Conservation (phyloP, 2,113 vertebrate species). For the Tympanuchus pallidicinctus region DNA sequence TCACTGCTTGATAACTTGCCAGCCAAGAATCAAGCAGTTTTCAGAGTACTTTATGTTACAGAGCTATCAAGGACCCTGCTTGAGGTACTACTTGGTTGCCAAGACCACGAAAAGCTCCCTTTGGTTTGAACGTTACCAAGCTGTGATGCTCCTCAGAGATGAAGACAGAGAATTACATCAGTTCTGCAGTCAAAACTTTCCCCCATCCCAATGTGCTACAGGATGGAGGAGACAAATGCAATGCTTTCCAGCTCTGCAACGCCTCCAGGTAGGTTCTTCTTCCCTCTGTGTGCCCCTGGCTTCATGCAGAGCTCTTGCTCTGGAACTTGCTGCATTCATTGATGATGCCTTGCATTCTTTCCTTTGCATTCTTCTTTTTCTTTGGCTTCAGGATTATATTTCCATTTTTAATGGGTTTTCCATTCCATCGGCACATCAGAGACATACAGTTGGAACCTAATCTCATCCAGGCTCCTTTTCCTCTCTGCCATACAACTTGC, state of each 20-base stretch:
- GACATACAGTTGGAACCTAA: not conserved
- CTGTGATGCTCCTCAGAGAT: not conserved
- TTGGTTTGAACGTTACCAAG: not conserved
- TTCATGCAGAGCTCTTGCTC: accelerated
- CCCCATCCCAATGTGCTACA: not conserved
- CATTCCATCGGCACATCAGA: not conserved
- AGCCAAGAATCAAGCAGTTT: not conserved
- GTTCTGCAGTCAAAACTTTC: not conserved
- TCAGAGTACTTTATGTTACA: not conserved
- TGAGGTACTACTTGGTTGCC: not conserved
- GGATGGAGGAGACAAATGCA: not conserved
- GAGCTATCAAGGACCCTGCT: not conserved
- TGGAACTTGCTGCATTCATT: not conserved
- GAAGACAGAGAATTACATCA: not conserved
- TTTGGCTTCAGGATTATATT: not conserved
- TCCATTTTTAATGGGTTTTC: not conserved
- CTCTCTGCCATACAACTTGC: not conserved
- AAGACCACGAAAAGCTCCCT: not conserved
- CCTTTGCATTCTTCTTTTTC: not conserved
- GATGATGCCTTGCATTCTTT: not conserved
- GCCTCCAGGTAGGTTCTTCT: too few species aligned
- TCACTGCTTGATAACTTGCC: not conserved
- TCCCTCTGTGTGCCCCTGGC: accelerated
- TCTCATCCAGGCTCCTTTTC: accelerated
- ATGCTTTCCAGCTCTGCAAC: accelerated